Base-by-base conservation (phyloP, 2,888 invertebrate genomes). In the Drosophila affinis region DNA sequence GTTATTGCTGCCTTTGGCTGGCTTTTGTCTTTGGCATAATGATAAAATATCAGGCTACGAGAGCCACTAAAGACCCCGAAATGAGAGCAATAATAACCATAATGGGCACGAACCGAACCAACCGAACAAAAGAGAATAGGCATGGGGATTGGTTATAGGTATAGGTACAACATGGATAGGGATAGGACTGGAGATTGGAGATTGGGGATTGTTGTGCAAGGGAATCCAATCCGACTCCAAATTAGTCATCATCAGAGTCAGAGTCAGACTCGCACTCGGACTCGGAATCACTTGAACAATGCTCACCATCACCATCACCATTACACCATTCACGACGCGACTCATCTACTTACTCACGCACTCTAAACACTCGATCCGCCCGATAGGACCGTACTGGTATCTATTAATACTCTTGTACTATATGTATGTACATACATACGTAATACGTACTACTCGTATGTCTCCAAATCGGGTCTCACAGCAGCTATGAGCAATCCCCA, bases 1-100 rank as follows among this genome's bases (percentile, higher is more conserved):
- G 71, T 71, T 72, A 70, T 60, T 70, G 45, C 53, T 14, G 17
- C 44, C 55, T 32, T n/a, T 57, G 46, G 10, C 34, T 21, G 18
- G 34, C 10, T 18, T 46, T 61, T 72, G 55, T 44, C 52, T 54
- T 81, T 78, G 70, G 64, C 72, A 47, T 62, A 56, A 67, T 54
- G 71, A 69, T 75, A 72, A 85, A 79, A 85, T 77, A 82, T 81
- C 39, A 62, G 57, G 65, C 70, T 62, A 73, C 75, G 68, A 64
- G 64, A 60, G 60, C 60, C 60, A 62, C 63, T 74, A 79, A 77
- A 82, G 79, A 78, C 79, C 56, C 56, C 55, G 39, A 65, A 65
- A 78, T 80, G 75, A 71, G 71, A 79, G 72, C 74, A 52, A 78
- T 83, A 75, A 83, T 67, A 62, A 57, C 56, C 70, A 56, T 73